Evolutionary conservation across 1,140 invertebrate genomes (phyloP), one percentile per base, ranked within the genome.

Genomic region (Asobara japonica): DNA sequence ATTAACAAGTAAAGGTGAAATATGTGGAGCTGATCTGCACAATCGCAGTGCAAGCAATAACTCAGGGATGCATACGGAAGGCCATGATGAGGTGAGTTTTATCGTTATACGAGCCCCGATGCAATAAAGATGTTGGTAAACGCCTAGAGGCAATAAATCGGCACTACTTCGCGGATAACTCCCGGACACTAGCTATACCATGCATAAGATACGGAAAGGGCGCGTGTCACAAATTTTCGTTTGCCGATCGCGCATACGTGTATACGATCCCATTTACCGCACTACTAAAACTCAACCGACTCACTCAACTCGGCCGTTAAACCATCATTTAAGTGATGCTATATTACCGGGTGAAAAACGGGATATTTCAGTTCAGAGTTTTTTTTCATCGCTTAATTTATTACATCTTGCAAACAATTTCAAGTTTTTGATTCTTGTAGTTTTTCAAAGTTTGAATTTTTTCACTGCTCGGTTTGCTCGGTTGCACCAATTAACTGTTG

Each of bases 271-370:
- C 56, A 51, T 62, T 70, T 70, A 70, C 30, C 68, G 56, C 38
- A 56, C 33, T 66, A 73, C 60, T 73, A 73, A 69, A 73, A 73
- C 56, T 64, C 66, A n/a, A 73, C 65, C 64, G 66, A 69, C 72
- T 73, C 72, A 73, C 56, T 73, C 45, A 38, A 66, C 45, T 29
- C 33, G 10, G 56, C 25, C 56, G 64, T 73, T 73, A 48, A 51
- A 69, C 18, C 30, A 65, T 45, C 62, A 31, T 73, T 73, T 73
- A 60, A 65, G 41, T 73, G 66, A 56, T 69, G 65, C 62, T 69
- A 70, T 62, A 61, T 33, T 64, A 33, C 68, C 33, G 68, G 61
- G 65, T 41, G 27, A 67, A 67, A 25, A 48, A 41, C 16, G 18
- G n/a, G n/a, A 45, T 45, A 45, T 16, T 2, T 45, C 41, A 11